Evolutionary conservation across 1,140 invertebrate species (phyloP).

Genomic region (Micrasema minimum): DNA sequence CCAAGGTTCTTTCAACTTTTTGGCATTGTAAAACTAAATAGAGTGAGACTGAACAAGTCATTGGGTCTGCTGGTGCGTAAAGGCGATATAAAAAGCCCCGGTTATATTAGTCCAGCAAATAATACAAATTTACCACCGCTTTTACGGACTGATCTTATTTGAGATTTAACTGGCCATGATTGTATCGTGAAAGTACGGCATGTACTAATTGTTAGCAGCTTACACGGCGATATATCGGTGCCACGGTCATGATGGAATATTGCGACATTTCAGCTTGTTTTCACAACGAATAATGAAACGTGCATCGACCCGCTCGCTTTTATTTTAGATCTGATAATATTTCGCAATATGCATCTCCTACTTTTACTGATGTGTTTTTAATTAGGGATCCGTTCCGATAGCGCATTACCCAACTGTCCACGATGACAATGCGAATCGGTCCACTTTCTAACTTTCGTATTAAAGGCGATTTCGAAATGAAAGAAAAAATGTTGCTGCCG

Average conservation of each 20-base stretch:
- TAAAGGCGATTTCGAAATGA: constrained; percentile 30
- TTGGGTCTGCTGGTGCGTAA: constrained; percentile 26
- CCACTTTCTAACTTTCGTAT: constrained; percentile 39
- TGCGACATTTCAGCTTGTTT: constrained; percentile 30
- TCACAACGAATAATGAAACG: constrained; percentile 27
- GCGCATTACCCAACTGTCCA: constrained; percentile 26
- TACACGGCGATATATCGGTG: constrained; percentile 16
- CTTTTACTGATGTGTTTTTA: constrained; percentile 21
- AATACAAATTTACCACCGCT: constrained; percentile 10
- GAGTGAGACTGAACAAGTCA: constrained; percentile 26
- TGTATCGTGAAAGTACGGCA: constrained; percentile 27
- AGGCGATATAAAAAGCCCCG: constrained; percentile 18
- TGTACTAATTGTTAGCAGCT: constrained; percentile 22
- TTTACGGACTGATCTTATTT: constrained; percentile 18
- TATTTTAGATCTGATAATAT: constrained; percentile 6
- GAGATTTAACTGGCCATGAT: constrained; percentile 17
- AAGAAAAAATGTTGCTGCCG: constrained; percentile 16
- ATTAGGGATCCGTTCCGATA: constrained; percentile 2
- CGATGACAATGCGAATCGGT: constrained; percentile 37
- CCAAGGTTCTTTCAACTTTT: constrained; percentile 24
- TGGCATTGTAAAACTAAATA: constrained; percentile 33
- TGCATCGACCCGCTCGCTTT: constrained; percentile 13
- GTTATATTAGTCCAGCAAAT: background rate
- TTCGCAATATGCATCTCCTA: constrained; percentile 21
- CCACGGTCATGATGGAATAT: constrained; percentile 25